These are phyloP conservation scores for Rhynchonema sp. DNA, from an alignment of 2,888 invertebrate genomes.

Conservation along the genomic window DNA sequence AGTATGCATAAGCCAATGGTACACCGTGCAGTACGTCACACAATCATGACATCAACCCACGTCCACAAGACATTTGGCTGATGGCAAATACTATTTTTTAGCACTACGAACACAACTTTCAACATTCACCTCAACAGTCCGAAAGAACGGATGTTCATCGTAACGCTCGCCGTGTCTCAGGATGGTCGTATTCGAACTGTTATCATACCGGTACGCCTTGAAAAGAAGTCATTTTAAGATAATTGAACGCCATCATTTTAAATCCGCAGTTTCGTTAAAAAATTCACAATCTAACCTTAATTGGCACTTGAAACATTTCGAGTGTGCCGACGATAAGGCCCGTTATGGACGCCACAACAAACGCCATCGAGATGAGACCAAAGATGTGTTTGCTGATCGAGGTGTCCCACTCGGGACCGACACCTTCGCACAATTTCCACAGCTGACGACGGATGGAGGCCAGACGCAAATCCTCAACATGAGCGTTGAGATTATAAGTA, in stretches of 20 bases:
- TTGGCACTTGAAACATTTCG: slow-evolving; percentile 17
- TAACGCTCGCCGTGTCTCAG: neutral
- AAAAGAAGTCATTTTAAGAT: neutral
- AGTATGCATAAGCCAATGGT: too few relatives aligned
- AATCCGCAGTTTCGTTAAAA: too few relatives aligned
- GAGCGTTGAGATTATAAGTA: too few relatives aligned
- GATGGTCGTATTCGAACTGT: neutral
- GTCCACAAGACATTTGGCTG: too few relatives aligned
- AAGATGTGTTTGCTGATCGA: slow-evolving; percentile 10
- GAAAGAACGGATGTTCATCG: neutral
- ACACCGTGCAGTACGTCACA: too few relatives aligned
- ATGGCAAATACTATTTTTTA: too few relatives aligned
- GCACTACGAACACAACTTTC: too few relatives aligned
- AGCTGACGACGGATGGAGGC: neutral
- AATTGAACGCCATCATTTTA: too few relatives aligned
- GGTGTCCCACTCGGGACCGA: neutral
- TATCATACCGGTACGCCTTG: neutral
- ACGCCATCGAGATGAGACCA: slow-evolving; percentile 18
- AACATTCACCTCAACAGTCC: too few relatives aligned
- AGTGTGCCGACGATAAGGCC: slow-evolving; percentile 21
- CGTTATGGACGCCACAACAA: slow-evolving; percentile 20
- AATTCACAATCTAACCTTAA: neutral
- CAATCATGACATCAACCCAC: too few relatives aligned
- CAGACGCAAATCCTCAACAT: neutral
- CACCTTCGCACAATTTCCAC: neutral